Evolutionary conservation across 1,140 invertebrate genomes (phyloP), one percentile per base, ranked within the genome.

Genomic region (Berghia stephanieae): DNA sequence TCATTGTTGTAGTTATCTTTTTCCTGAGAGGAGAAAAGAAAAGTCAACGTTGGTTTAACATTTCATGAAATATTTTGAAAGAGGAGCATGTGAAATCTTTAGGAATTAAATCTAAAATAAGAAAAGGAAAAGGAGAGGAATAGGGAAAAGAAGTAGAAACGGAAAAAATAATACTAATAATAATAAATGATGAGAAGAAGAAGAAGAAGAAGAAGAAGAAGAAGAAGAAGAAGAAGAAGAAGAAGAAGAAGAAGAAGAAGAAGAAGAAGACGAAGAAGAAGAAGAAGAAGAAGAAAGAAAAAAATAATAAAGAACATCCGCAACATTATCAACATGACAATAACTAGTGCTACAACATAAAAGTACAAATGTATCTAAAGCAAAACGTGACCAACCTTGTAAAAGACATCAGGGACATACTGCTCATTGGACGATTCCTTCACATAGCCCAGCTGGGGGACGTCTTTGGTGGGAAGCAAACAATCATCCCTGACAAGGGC

Each of bases 321-420:
- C 24, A 60, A 60, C 24, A 60, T 60, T 8, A 60, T 24, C 24
- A 60, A 27, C 8, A 60, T 13, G 46, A 49, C 13, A 49, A 49
- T n/a, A 49, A n/a, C n/a, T n/a, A 49, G n/a, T 8, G n/a, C 55
- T 8, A 60, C 55, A n/a, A 10, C 34, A 24, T 60, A 60, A 60
- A 60, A n/a, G n/a, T 27, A n/a, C 24, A 27, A n/a, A 10, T n/a
- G 55, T n/a, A 60, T 24, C 24, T 60, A 60, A 5, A 66, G 70
- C 92, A n/a, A n/a, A n/a, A n/a, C n/a, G n/a, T n/a, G n/a, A n/a
- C n/a, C n/a, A 89, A 98, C 97, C 94, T 98, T 99, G 89, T 98
- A 99, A 90, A 96, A 99, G 77, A 99, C 98, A 92, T 99, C 98
- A 73, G 98, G 98, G 84, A 99, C 97, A 92, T 97, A 99, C 90